Percentiles rank a stretch among this genome's conserved stretches.
Conservation (phyloP, 1,140 invertebrate species). For the Myzus persicae region DNA sequence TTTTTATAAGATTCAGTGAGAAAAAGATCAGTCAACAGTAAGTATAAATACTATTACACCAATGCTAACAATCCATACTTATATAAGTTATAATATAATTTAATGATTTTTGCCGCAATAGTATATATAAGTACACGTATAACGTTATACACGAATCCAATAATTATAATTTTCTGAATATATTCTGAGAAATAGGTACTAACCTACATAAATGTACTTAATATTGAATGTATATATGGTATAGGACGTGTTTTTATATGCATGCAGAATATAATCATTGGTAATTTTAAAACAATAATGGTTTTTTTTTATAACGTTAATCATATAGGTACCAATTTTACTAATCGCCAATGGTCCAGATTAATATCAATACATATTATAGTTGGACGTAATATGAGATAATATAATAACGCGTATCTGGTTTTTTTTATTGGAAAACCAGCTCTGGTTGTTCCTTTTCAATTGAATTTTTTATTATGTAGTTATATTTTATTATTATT, state of each 20-base stretch:
- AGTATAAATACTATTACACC: too few relatives aligned
- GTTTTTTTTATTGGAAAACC: background rate
- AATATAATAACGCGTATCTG: background rate
- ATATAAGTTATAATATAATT: background rate
- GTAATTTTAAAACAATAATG: background rate
- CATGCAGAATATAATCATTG: background rate
- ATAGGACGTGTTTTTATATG: background rate
- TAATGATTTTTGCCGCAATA: background rate
- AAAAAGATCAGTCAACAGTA: background rate
- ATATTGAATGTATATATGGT: background rate
- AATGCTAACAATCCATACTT: background rate
- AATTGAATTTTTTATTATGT: background rate
- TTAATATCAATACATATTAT: background rate
- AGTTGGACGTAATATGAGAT: background rate
- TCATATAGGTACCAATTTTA: background rate
- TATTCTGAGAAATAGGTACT: background rate
- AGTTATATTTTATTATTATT: background rate
- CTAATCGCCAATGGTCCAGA: background rate
- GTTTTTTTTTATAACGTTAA: background rate
- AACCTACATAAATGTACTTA: background rate
- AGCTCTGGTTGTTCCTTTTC: background rate
- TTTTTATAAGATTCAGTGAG: background rate
- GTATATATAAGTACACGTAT: background rate
- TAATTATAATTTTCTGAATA: background rate
- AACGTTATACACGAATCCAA: background rate